Evolutionary conservation across 2,888 invertebrate species (phyloP).

Genomic region (Magallana nippona): DNA sequence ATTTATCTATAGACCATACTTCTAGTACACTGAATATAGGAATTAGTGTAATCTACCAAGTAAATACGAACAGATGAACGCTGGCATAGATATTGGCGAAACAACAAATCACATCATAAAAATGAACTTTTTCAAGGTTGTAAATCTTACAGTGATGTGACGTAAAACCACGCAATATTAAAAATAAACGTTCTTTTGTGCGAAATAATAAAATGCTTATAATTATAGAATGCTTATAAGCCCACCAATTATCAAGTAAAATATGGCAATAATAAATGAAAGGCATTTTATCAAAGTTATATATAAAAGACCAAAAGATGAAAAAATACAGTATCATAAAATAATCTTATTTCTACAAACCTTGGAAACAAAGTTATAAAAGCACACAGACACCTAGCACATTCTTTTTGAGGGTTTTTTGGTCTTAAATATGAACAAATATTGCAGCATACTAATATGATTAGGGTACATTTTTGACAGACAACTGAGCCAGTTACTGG

Average conservation of each 20-base stretch:
- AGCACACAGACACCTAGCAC: background rate
- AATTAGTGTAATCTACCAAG: too few relatives aligned
- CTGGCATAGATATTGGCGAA: too few relatives aligned
- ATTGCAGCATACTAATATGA: too few relatives aligned
- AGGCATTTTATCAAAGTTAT: conserved; percentile 1
- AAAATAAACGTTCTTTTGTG: background rate
- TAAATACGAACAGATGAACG: too few relatives aligned
- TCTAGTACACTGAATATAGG: too few relatives aligned
- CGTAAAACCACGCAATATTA: background rate
- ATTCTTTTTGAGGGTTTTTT: too few relatives aligned
- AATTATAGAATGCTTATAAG: background rate
- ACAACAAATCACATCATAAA: background rate
- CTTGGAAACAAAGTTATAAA: background rate
- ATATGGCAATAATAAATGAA: conserved; percentile 20
- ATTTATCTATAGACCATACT: too few relatives aligned
- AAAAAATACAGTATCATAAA: conserved; percentile 17
- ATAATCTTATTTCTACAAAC: background rate
- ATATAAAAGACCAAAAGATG: background rate
- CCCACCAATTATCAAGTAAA: background rate
- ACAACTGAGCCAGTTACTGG: too few relatives aligned
- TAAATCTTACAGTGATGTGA: background rate
- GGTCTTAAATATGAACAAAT: too few relatives aligned
- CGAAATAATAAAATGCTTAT: background rate
- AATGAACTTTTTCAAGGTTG: background rate
- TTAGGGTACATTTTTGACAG: too few relatives aligned